Percentiles rank a stretch among this genome's conserved stretches.
Evolutionary conservation across 1,140 invertebrate genomes (phyloP).

Genomic region (Drosophila triauraria): DNA sequence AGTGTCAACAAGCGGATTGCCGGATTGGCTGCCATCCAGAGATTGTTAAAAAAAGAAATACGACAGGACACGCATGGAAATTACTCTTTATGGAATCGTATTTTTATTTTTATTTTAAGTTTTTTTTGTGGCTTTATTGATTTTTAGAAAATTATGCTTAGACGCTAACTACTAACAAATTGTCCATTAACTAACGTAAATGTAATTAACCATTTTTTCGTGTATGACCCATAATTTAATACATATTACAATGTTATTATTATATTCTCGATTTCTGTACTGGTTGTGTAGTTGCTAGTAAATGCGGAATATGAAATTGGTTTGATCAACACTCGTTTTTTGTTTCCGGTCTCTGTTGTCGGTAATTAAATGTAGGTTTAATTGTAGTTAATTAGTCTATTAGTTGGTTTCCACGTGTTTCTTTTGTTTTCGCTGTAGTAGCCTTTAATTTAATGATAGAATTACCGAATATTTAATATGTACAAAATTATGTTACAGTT

Average conservation of each 20-base stretch:
- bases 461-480: constrained; percentile 71
- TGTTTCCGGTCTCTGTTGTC: constrained; percentile 32
- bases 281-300: constrained; percentile 76
- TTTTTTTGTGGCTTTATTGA: constrained; percentile 66
- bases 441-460: constrained; percentile 57
- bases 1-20: constrained; percentile 40
- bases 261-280: constrained; percentile 45
- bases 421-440: constrained; percentile 26
- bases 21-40: constrained; percentile 39
- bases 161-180: constrained; percentile 79
- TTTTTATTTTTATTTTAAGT: constrained; percentile 30
- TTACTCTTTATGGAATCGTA: constrained; percentile 11
- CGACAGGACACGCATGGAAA: constrained; percentile 8
- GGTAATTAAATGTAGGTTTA: constrained; percentile 62
- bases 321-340: constrained; percentile 67
- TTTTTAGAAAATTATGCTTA: constrained; percentile 83
- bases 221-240: constrained; percentile 55
- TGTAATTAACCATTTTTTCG: constrained; percentile 67
- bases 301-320: constrained; percentile 82
- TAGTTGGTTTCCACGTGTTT: constrained; percentile 54
- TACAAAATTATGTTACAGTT: constrained; percentile 82
- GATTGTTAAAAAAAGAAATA: background rate
- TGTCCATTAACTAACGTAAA: constrained; percentile 81
- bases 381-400: constrained; percentile 77
- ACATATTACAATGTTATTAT: constrained; percentile 64